These are phyloP conservation scores for Silurus asotus DNA, from an alignment of 2,113 vertebrate species.

Conservation along the genomic window DNA sequence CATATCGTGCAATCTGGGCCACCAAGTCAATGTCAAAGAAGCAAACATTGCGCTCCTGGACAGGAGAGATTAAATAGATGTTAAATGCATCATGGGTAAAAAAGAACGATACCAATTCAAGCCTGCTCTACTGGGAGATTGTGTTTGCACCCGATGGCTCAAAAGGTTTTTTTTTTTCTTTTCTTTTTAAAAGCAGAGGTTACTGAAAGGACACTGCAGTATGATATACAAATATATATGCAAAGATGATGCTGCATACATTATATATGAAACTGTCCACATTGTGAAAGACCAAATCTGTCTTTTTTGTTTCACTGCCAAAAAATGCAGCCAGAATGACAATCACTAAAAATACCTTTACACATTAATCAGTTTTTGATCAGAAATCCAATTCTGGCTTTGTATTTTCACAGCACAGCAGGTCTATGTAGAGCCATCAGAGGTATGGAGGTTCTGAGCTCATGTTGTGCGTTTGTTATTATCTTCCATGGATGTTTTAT, in stretches of 20 bases:
- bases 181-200: neutral
- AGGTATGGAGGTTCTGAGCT: neutral
- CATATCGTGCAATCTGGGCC: conserved; percentile 36
- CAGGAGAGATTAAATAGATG: conserved; percentile 34
- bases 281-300: neutral
- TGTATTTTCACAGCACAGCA: conserved; percentile 8
- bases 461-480: neutral
- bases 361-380: neutral
- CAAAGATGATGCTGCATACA: neutral
- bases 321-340: neutral
- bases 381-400: neutral
- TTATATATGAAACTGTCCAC: conserved; percentile 11
- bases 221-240: neutral
- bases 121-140: conserved; percentile 3
- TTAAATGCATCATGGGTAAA: conserved; percentile 24
- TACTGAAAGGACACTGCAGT: conserved; percentile 6
- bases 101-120: neutral
- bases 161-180: neutral
- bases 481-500: neutral
- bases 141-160: neutral
- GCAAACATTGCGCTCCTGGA: conserved; percentile 24
- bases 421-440: neutral
- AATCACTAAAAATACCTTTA: neutral
- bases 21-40: conserved; percentile 51
- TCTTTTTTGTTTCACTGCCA: neutral